Evolutionary conservation across 1,140 invertebrate species (phyloP), one percentile per base, ranked within the genome.

Genomic region (Nephotettix cincticeps): DNA sequence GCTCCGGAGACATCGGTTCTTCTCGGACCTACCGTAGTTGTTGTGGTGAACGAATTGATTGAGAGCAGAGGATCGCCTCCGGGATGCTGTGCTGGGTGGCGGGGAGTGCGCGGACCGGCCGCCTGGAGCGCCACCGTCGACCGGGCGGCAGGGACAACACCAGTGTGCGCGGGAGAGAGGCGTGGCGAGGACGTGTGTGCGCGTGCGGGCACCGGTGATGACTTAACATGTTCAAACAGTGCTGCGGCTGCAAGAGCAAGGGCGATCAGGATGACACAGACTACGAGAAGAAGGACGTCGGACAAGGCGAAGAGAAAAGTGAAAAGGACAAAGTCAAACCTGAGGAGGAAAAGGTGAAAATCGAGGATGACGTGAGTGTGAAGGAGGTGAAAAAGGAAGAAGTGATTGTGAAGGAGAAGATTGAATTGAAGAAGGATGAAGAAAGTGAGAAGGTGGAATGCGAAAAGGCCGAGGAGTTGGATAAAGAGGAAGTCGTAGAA

Each of bases 1-100:
- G 70, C 80, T 92, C 71, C 83, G 90, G 47, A 84, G 90, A 61
- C 90, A 92, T 79, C 83, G 90, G 74, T 89, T 92, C 79, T 92
- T 92, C 79, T 90, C 90, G 47, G 90, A 91, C 75, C 83, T 92
- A n/a, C n/a, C n/a, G 32, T 36, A 14, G 32, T 14, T 4, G 32
- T 6, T 4, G 32, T 14, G 32, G 32, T 36, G 32, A 36, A 36
- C 32, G 32, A 36, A 36, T 36, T 36, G 32, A 36, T 36, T 36
- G 32, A 36, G 32, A 36, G 32, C 4, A 36, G 32, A 14, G 32
- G n/a, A n/a, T n/a, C n/a, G n/a, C n/a, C n/a, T n/a, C n/a, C 32
- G 32, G 32, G 56, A 61, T 61, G 56, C 56, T 61, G 56, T 25
- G 56, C 32, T 4, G 32, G 56, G 28, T 61, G 56, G 23, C 28